These are phyloP conservation scores for Phalacrocorax pelagicus DNA, from an alignment of 2,113 vertebrate species.

Conservation along the genomic window DNA sequence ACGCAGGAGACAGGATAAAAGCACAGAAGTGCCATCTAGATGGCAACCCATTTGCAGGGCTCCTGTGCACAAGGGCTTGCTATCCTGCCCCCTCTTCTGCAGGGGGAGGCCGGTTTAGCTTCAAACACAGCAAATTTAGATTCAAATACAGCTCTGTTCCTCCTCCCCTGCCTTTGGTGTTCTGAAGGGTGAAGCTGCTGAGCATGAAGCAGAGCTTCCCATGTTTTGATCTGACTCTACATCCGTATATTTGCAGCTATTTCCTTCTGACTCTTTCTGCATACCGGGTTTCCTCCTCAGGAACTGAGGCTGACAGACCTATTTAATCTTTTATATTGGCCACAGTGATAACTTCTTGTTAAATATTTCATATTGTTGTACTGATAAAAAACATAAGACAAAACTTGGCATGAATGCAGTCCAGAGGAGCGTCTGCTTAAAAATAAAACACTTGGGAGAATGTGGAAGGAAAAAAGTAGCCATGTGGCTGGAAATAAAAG, in stretches of 20 bases:
- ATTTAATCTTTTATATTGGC: constrained; percentile 78
- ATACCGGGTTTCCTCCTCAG: constrained; percentile 25
- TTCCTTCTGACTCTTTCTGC: constrained; percentile 20
- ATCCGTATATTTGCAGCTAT: not conserved
- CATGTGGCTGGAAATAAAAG: not conserved
- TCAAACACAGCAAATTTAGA: not conserved
- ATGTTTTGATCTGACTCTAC: not conserved
- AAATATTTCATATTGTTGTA: constrained; percentile 81
- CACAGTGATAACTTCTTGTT: constrained; percentile 71
- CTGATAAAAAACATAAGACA: constrained; percentile 67
- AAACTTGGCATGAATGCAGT: constrained; percentile 50
- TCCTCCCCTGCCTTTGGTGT: not conserved
- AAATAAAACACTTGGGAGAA: constrained; percentile 51
- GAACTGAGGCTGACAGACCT: constrained; percentile 37
- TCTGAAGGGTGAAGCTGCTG: not conserved
- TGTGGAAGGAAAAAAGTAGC: constrained; percentile 6
- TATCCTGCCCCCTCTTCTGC: not conserved
- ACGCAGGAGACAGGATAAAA: not conserved
- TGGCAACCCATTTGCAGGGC: not conserved
- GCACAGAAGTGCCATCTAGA: not conserved
- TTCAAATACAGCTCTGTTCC: not conserved
- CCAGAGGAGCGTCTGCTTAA: constrained; percentile 51
- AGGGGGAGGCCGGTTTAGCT: not conserved
- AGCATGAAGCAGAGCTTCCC: not conserved
- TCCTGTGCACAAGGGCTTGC: not conserved